Evolutionary conservation across 2,888 invertebrate species (phyloP).

Genomic region (Hyalella azteca): DNA sequence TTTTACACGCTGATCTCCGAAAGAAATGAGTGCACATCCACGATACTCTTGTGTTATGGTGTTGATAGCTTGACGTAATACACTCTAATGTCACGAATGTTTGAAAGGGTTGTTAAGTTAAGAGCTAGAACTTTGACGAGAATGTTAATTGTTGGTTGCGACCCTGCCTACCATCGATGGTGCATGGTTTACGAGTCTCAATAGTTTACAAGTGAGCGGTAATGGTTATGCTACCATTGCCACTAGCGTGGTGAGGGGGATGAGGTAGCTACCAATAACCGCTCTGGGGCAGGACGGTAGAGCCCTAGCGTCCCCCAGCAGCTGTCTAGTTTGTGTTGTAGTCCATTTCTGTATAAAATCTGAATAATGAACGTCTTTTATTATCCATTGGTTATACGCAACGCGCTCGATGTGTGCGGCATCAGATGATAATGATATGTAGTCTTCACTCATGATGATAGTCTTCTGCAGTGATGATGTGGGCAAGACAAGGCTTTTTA

Average conservation of each 20-base stretch:
- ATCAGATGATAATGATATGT: no score
- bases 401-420: not conserved
- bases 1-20: no score
- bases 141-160: not conserved
- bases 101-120: no score
- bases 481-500: no score
- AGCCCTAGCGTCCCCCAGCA: not conserved
- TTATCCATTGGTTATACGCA: not conserved
- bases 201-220: not conserved
- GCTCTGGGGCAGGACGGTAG: not conserved
- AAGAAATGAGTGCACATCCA: no score
- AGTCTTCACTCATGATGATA: no score
- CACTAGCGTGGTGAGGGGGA: not conserved
- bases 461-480: no score
- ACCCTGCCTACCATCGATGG: not conserved
- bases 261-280: not conserved
- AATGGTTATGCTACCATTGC: not conserved
- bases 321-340: slow-evolving; percentile 13
- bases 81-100: no score
- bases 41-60: no score
- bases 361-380: not conserved
- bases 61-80: no score
- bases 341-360: slow-evolving; percentile 15
- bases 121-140: not conserved
- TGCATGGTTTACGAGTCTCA: not conserved